These are phyloP conservation scores for Hybognathus amarus DNA, from an alignment of 2,797 vertebrate genomes.

Conservation along the genomic window DNA sequence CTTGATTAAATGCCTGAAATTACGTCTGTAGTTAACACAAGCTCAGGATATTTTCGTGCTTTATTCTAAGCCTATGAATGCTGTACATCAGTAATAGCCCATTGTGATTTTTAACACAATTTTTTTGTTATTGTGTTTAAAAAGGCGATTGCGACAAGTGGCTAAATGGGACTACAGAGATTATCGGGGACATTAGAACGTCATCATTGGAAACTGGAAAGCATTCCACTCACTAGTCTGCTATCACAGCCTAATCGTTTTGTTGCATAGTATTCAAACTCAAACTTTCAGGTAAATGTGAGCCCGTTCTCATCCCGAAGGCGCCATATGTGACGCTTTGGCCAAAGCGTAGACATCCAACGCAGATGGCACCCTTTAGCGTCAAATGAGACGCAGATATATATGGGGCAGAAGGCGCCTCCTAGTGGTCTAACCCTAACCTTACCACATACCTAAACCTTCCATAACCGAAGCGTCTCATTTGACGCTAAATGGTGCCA, in stretches of 20 bases:
- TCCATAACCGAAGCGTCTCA: no score
- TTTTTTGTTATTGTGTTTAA: background rate
- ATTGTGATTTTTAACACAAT: background rate
- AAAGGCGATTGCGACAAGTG: background rate
- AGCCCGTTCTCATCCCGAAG: no score
- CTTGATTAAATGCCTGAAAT: background rate
- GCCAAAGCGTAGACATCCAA: no score
- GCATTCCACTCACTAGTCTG: background rate
- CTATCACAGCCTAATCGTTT: background rate
- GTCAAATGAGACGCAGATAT: no score
- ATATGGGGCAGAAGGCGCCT: no score
- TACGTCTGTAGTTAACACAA: background rate
- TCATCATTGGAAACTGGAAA: background rate
- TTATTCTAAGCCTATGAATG: background rate
- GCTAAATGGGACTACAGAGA: background rate
- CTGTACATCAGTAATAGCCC: background rate
- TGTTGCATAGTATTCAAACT: no score
- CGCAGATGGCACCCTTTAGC: no score
- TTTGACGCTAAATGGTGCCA: no score
- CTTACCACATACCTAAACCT: no score
- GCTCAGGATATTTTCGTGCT: background rate
- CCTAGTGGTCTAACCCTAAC: no score
- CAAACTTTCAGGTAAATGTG: no score
- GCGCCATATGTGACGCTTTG: no score
- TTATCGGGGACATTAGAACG: background rate